Base-by-base conservation (phyloP, 2,797 vertebrate genomes). In the Philypnodon macrostomus region DNA sequence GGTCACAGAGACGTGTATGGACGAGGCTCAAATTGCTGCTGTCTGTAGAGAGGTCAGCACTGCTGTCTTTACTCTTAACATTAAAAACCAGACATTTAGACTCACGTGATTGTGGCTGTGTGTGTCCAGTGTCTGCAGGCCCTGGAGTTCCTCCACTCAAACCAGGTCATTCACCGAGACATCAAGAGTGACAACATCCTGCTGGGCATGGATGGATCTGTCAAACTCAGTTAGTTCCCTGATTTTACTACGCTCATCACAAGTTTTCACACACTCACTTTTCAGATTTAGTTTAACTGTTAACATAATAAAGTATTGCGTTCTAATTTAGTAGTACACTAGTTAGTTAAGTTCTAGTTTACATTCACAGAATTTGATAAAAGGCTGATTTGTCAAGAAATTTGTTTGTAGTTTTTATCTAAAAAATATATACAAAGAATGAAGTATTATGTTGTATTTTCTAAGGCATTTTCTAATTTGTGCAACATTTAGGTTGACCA, bases 181-280 rank as follows among this genome's bases (percentile, higher is more conserved):
- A 98, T 98, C 86, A 98, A 98, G 87, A 98, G 95, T 15, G 95
- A 98, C 92, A 98, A 98, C 81, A 97, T 98, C 67, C 86, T 98
- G 39, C 87, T 98, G 78, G 96, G 95, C 51, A 97, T 98, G 94
- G 95, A 98, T 42, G 95, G 95, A 49, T 96, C 96, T 3, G 96
- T 98, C 78, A 98, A 98, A 80, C 91, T 98, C 75, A 98, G 96
- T 98, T 83, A 60, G 95, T 76, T 12, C 10, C 10, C 8, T 29
- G 10, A 8, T 3, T 29, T 29, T 29, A n/a, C 26, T 1, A 29
- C 1, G 4, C 9, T 29, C 10, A 10, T 27, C 1, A 27, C 2
- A 2, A 4, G 9, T 29, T 12, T 29, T 29, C 26, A 26, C 23
- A 30, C 3, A n/a, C 29, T 10, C 7, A 29, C 7, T 11, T 5